Conservation (phyloP, 2,113 vertebrate genomes). For the Ornithorhynchus anatinus region DNA sequence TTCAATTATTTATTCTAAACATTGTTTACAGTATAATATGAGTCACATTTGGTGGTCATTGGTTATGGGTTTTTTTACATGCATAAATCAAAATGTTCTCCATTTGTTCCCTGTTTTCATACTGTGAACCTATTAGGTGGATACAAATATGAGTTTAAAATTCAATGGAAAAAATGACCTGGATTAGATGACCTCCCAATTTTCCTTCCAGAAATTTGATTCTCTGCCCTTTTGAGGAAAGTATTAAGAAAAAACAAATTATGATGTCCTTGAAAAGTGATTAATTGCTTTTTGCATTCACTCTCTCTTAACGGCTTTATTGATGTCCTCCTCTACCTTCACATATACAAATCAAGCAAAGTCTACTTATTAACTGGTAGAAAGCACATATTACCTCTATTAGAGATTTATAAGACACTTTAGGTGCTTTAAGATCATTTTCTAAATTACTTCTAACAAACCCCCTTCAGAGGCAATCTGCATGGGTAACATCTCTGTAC, state of each 20-base stretch:
- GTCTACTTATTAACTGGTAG: no score
- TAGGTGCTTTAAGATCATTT: no score
- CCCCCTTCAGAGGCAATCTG: no score
- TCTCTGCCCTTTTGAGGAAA: no score
- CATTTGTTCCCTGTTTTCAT: not conserved
- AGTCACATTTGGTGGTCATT: not conserved
- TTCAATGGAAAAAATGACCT: not conserved
- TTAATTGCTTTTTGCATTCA: not conserved
- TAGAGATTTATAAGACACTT: no score
- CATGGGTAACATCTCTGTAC: no score
- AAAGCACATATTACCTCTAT: no score
- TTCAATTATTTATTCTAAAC: conserved; percentile 3
- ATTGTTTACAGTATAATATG: not conserved
- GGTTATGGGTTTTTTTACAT: not conserved
- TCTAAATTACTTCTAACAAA: no score
- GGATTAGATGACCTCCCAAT: not conserved
- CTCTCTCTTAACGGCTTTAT: not conserved
- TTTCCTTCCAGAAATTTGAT: no score
- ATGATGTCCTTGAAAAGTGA: not conserved
- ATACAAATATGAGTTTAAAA: not conserved
- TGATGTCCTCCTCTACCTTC: no score
- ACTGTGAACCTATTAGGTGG: no score
- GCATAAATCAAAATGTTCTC: not conserved
- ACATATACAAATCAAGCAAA: no score
- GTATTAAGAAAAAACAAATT: not conserved